Evolutionary conservation across 1,140 invertebrate species (phyloP), one percentile per base, ranked within the genome.

Genomic region (Mylabris phalerata): DNA sequence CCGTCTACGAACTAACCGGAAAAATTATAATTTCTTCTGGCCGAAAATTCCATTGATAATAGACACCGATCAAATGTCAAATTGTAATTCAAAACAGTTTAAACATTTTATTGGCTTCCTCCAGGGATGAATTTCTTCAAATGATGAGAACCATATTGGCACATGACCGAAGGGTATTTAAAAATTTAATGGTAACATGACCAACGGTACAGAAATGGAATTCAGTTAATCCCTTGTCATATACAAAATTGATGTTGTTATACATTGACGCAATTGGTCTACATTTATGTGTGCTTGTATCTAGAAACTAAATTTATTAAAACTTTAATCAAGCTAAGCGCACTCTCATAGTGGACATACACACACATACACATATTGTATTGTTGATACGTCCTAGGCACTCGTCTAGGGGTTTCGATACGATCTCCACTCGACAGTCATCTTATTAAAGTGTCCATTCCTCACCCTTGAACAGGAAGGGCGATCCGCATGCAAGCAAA

Each of bases 251-350:
- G 50, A 60, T 48, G 51, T 44, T 38, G 39, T 45, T 51, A 60
- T 60, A 48, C 52, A 60, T 60, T 39, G 40, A 55, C 48, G 46
- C 46, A 60, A 24, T 32, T 32, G 32, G 7, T 19, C 19, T 19
- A 19, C 19, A 19, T 19, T 19, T 19, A 19, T 19, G 19, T 32
- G 32, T 32, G 32, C 7, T 5, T 32, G 7, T 32, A 32, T 32
- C 32, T 4, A 5, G 32, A 41, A 42, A 49, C 56, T 57, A 57
- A 57, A 57, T 57, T 44, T 57, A 57, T 57, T 57, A 57, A 50
- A 57, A 57, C 56, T 57, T 57, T 57, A 57, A 57, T 57, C 56
- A 57, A 57, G 56, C 56, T 57, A 57, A 57, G 56, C 48, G 56
- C 46, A 49, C 48, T 50, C 48, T 32, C 32, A 1, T 32, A 32